Percentiles rank a stretch among this genome's conserved stretches.
These are phyloP conservation scores for Solenopsis invicta DNA, from an alignment of 1,140 invertebrate species.

Conservation along the genomic window DNA sequence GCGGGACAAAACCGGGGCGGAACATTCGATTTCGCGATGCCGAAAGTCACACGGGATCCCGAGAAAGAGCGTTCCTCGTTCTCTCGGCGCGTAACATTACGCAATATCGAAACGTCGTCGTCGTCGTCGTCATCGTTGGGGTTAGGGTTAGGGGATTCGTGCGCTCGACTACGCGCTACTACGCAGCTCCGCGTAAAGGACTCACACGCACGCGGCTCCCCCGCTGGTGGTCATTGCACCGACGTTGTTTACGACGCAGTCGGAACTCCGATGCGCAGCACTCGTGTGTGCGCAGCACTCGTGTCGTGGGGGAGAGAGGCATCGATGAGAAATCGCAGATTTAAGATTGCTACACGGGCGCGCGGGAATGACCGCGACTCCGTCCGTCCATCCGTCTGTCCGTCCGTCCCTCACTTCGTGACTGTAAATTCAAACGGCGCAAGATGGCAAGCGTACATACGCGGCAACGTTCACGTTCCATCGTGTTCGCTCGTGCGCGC, in stretches of 20 bases:
- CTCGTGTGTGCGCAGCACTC: too few relatives aligned
- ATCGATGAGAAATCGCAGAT: not conserved
- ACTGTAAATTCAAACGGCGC: not conserved
- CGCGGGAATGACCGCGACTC: not conserved
- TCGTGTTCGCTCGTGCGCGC: not conserved
- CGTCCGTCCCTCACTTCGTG: not conserved
- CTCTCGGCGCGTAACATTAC: slow-evolving; percentile 3
- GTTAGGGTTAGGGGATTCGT: not conserved
- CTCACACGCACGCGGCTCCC: not conserved
- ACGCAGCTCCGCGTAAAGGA: slow-evolving; percentile 7
- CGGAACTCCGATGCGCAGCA: not conserved
- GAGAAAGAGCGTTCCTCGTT: too few relatives aligned
- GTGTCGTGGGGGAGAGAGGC: too few relatives aligned
- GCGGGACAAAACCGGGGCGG: not conserved
- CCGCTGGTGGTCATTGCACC: slow-evolving; percentile 32
- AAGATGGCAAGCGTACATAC: slow-evolving; percentile 20
- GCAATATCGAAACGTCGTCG: not conserved
- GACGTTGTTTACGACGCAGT: slow-evolving; percentile 28
- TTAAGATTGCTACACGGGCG: not conserved
- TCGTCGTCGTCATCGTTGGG: not conserved
- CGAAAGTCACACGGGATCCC: not conserved
- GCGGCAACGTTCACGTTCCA: slow-evolving; percentile 26
- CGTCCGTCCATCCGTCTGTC: not conserved
- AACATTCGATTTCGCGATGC: not conserved
- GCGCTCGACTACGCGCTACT: slow-evolving; percentile 12